Evolutionary conservation across 2,797 vertebrate species (phyloP).

Genomic region (Knipowitschia caucasica): DNA sequence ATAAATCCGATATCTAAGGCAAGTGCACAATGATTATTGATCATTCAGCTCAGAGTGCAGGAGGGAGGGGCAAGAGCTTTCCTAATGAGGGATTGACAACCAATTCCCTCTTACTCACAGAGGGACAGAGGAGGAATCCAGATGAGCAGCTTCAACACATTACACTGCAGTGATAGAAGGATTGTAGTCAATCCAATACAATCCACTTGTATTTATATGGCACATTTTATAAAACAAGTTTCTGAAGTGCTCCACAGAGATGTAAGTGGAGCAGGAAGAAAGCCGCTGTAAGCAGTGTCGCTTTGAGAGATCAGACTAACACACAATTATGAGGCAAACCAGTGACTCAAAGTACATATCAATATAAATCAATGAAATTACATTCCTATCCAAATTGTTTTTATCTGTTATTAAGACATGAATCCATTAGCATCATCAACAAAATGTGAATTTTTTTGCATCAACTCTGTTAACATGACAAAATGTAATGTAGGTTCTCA

Average conservation of each 20-base stretch:
- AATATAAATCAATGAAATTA: too few species aligned
- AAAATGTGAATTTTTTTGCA: too few species aligned
- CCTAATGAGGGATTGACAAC: slow-evolving; percentile 88
- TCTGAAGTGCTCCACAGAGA: too few species aligned
- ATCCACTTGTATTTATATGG: too few species aligned
- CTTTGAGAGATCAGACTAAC: slow-evolving; percentile 49
- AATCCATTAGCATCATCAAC: too few species aligned
- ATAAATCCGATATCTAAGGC: slow-evolving; percentile 81
- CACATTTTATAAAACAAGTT: too few species aligned
- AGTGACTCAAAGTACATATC: background rate
- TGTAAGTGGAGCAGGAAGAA: slow-evolving; percentile 40
- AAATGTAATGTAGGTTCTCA: too few species aligned
- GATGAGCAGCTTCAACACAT: slow-evolving; percentile 69
- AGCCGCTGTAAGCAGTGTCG: slow-evolving; percentile 39
- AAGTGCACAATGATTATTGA: slow-evolving; percentile 78
- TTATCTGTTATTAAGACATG: too few species aligned
- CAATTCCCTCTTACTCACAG: slow-evolving; percentile 78
- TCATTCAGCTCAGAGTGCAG: slow-evolving; percentile 54
- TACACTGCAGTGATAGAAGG: slow-evolving; percentile 19
- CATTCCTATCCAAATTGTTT: too few species aligned
- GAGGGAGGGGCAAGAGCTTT: slow-evolving; percentile 76
- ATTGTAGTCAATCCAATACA: too few species aligned
- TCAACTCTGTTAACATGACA: too few species aligned
- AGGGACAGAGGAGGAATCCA: slow-evolving; percentile 62
- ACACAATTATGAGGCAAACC: slow-evolving; percentile 50